Percentiles rank a stretch among this genome's conserved stretches.
Evolutionary conservation across 2,888 invertebrate genomes (phyloP).

Genomic region (Scaptomyza polygonia): DNA sequence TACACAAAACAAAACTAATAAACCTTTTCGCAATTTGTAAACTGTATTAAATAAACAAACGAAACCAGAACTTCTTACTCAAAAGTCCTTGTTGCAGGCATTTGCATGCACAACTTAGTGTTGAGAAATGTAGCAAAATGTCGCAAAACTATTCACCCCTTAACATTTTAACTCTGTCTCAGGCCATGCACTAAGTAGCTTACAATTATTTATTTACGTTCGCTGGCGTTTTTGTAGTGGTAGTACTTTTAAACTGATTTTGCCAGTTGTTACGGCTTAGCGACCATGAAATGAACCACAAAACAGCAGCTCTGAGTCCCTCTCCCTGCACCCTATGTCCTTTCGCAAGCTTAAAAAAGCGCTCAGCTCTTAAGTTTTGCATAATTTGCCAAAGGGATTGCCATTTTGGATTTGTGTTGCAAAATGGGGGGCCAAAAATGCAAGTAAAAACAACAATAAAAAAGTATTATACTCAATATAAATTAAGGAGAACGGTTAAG

Average conservation of each 20-base stretch:
- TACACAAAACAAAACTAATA: too few relatives aligned
- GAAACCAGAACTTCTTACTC: slow-evolving; percentile 4
- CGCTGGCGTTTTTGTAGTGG: slow-evolving; percentile 32
- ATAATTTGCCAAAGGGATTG: slow-evolving; percentile 49
- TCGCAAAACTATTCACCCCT: slow-evolving; percentile 5
- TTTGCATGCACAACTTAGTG: slow-evolving; percentile 45
- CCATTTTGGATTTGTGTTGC: slow-evolving; percentile 11
- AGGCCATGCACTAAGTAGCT: slow-evolving; percentile 54
- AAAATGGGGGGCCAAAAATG: slow-evolving; percentile 10
- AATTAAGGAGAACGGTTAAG: too few relatives aligned
- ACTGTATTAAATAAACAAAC: neutral
- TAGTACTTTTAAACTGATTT: slow-evolving; percentile 40
- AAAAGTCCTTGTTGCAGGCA: slow-evolving; percentile 30
- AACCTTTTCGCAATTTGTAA: too few relatives aligned
- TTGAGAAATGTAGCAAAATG: slow-evolving; percentile 30
- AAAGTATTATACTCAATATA: too few relatives aligned
- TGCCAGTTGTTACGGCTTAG: slow-evolving; percentile 66
- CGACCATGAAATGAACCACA: slow-evolving; percentile 56
- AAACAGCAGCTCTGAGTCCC: slow-evolving; percentile 28
- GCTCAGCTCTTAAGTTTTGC: slow-evolving; percentile 48
- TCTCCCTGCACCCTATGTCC: slow-evolving; percentile 11
- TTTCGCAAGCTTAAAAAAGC: slow-evolving; percentile 20
- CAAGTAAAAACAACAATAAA: neutral
- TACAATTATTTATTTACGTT: slow-evolving; percentile 73
- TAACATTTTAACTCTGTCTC: neutral